These are phyloP conservation scores for Xylophagus ater DNA, from an alignment of 2,888 invertebrate species.

Conservation along the genomic window DNA sequence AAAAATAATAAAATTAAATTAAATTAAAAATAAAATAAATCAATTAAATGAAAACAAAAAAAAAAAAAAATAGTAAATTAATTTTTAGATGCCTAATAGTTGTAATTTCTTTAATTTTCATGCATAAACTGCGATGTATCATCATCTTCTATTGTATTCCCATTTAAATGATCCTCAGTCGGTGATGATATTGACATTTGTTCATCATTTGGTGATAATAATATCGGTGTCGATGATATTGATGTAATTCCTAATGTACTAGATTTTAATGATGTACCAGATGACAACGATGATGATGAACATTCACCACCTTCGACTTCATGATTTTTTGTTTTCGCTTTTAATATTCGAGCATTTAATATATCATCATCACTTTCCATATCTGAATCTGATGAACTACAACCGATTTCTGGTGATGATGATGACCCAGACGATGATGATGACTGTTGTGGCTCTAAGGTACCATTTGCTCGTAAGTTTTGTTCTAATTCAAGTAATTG, in stretches of 20 bases:
- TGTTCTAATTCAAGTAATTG: constrained; percentile 79
- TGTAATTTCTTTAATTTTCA: constrained; percentile 8
- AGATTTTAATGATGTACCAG: constrained; percentile 13
- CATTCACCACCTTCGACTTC: constrained; percentile 13
- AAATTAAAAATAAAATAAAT: too few species aligned
- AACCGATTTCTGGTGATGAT: constrained; percentile 9
- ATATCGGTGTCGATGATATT: constrained; percentile 16
- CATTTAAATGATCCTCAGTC: constrained; percentile 6
- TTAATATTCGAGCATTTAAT: constrained; percentile 15
- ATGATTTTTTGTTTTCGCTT: too few species aligned
- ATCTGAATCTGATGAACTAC: constrained; percentile 19
- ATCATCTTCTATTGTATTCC: constrained; percentile 3
- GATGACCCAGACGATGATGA: constrained; percentile 15
- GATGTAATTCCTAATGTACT: too few species aligned
- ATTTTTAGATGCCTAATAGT: too few species aligned
- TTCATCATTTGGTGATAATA: not conserved
- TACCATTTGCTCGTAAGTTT: constrained; percentile 43
- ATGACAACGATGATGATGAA: constrained; percentile 14
- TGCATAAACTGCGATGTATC: constrained; percentile 6
- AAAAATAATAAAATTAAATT: too few species aligned
- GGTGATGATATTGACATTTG: too few species aligned
- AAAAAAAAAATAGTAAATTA: too few species aligned
- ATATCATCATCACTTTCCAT: constrained; percentile 22
- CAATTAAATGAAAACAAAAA: too few species aligned
- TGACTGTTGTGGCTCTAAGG: constrained; percentile 25